Evolutionary conservation across 2,113 vertebrate species (phyloP).

Genomic region (Cynopterus brachyotis): DNA sequence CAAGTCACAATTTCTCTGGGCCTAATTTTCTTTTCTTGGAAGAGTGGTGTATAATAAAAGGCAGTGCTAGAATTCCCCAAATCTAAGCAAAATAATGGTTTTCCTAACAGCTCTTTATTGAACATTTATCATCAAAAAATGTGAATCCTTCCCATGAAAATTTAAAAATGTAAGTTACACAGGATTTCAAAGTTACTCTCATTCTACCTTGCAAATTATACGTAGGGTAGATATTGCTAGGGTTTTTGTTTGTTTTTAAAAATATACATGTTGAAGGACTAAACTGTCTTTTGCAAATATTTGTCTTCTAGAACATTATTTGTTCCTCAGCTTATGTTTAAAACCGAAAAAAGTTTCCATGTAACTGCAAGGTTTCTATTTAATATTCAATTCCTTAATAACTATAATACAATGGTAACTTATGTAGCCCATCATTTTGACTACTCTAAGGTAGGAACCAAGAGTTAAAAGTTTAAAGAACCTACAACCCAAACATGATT

Average conservation of each 20-base stretch:
- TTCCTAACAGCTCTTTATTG: background rate
- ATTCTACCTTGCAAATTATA: slow-evolving; percentile 55
- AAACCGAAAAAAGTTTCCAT: slow-evolving; percentile 62
- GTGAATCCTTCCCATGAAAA: slow-evolving; percentile 22
- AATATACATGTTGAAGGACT: slow-evolving; percentile 69
- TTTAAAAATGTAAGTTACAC: background rate
- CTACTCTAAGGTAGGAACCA: background rate
- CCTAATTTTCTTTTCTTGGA: background rate
- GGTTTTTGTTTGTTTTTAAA: slow-evolving; percentile 51
- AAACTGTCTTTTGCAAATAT: slow-evolving; percentile 69
- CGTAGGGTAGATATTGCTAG: slow-evolving; percentile 49
- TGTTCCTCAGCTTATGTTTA: slow-evolving; percentile 39
- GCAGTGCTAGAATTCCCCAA: background rate
- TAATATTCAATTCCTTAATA: slow-evolving; percentile 60
- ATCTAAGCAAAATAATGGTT: background rate
- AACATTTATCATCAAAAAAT: background rate
- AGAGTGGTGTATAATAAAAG: background rate
- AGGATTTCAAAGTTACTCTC: slow-evolving; percentile 41
- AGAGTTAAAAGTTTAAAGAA: background rate
- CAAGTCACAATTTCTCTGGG: background rate
- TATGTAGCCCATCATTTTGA: background rate
- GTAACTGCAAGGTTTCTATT: slow-evolving; percentile 72
- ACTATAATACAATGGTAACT: background rate
- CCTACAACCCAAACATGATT: background rate
- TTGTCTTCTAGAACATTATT: slow-evolving; percentile 61